Evolutionary conservation across 35 echinoderm and acorn worm species (phyloP), one percentile per base, ranked within the genome.

Genomic region (Apostichopus parvimensis): DNA sequence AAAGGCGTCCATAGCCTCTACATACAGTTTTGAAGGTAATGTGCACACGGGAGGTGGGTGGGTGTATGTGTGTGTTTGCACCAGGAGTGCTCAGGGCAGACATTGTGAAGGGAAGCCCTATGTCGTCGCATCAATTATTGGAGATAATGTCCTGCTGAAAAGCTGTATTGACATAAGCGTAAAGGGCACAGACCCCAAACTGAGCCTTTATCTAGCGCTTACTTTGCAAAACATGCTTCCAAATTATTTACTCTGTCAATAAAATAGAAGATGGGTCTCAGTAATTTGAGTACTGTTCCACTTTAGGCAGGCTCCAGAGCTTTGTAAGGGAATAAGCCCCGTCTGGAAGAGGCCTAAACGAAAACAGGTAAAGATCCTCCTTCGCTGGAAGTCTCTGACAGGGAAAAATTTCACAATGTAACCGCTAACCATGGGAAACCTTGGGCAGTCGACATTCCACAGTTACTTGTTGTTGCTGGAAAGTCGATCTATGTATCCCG

Each of bases 221-320:
- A 20, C 54, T 58, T 23, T 84, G 58, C 17, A 20, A 84, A 58
- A 58, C 45, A 45, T 84, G 54, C 81, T 22, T 55, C 53, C 54
- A 84, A 84, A 57, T 58, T 84, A 84, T 84, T 84, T 84, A 60
- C 81, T 84, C 81, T 84, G 81, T 58, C 81, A 84, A 84, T 84
- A 84, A 84, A 84, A 84, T 84, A 84, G 81, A 59, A 24, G 81
- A 84, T 56, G 54, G 21, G 5, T 84, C 57, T 59, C 52, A 58
- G 81, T 84, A 84, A 84, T 59, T 84, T 84, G 81, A 84, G 81
- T n/a, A 84, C 81, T 60, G 81, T 84, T 58, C 81, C 81, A 84
- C 53, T 84, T 84, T 84, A 56, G 17, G 5, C 81, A 53, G 81
- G 81, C 81, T 84, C 81, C 81, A 84, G 56, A 84, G 56, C 8